Base-by-base conservation (phyloP, 2,113 vertebrate genomes). In the Neomonachus schauinslandi region DNA sequence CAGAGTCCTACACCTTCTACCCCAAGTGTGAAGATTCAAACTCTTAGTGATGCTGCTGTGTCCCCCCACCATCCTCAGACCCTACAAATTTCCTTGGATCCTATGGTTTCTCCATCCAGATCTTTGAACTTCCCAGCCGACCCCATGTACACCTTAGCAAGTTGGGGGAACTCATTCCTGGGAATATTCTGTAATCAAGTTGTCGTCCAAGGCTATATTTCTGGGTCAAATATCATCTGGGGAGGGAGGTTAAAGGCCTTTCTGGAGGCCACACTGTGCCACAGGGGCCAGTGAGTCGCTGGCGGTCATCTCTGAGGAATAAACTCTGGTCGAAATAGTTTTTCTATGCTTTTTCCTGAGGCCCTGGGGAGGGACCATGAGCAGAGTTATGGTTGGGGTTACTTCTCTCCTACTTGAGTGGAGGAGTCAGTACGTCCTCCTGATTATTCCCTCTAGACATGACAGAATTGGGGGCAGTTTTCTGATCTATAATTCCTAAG, bases 321-420 rank as follows among this genome's bases (percentile, higher is more conserved):
- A 98, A 97, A 98, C 22, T 65, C 63, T 21, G 26, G 49, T 83
- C 53, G 33, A 90, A 94, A 49, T 61, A 53, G 11, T 61, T 69
- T 85, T 95, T 71, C 39, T 0, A 0, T 31, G 71, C 42, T 90
- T 94, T 83, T 92, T 81, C 89, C 63, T 69, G 79, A 13, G 8
- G 33, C 1, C 9, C 24, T 36, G 57, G 39, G 81, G 36, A 72
- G 24, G 49, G 18, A 33, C 19, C 12, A 0, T 0, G 12, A 74
- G 55, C 39, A 72, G 57, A 53, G 49, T 1, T 7, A 61, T 14
- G 46, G 7, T 72, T 74, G 67, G 72, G 39, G 9, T 9, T 57
- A 42, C 51, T 31, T 61, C 1, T 81, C 5, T 89, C 33, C n/a
- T 80, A 33, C 36, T 53, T 6, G 46, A 42, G 26, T 63, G 8